phyloP scores from a whole-genome alignment of 1,140 invertebrate genomes.

The Aphis craccivora region DNA sequence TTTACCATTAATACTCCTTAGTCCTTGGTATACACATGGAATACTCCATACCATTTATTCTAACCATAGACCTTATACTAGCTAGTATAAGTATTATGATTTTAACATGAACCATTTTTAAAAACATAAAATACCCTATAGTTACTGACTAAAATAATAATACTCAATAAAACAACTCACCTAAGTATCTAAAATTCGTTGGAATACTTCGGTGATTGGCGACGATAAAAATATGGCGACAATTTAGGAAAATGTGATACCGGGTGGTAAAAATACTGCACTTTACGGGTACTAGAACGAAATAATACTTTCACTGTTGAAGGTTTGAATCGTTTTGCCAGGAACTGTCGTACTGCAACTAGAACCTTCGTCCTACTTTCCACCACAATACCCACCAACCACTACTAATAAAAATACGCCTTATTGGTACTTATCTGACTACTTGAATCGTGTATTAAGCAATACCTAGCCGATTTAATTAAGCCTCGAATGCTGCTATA shows the following conservation, averaged over 20 bases:
- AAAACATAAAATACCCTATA: not conserved
- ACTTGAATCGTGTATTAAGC: not conserved
- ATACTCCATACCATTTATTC: not conserved
- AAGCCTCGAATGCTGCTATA: not conserved
- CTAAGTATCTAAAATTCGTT: not conserved
- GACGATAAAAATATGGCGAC: not conserved
- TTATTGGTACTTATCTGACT: not conserved
- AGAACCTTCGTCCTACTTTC: constrained; percentile 47
- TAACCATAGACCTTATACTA: not conserved
- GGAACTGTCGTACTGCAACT: constrained; percentile 9
- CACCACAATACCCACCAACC: constrained; percentile 26
- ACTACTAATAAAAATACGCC: constrained; percentile 22
- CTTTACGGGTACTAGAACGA: not conserved
- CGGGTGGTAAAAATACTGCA: not conserved
- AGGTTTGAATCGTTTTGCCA: constrained; percentile 37
- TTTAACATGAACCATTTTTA: not conserved
- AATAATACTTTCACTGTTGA: constrained; percentile 51
- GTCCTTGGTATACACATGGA: not conserved
- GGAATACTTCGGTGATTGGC: not conserved
- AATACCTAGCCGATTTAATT: not conserved
- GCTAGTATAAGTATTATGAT: not conserved
- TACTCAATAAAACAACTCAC: not conserved
- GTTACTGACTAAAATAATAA: not conserved
- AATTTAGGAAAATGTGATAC: not conserved
- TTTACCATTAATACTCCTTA: not conserved